Conservation (phyloP, 2,797 vertebrate species). For the Columba guinea region DNA sequence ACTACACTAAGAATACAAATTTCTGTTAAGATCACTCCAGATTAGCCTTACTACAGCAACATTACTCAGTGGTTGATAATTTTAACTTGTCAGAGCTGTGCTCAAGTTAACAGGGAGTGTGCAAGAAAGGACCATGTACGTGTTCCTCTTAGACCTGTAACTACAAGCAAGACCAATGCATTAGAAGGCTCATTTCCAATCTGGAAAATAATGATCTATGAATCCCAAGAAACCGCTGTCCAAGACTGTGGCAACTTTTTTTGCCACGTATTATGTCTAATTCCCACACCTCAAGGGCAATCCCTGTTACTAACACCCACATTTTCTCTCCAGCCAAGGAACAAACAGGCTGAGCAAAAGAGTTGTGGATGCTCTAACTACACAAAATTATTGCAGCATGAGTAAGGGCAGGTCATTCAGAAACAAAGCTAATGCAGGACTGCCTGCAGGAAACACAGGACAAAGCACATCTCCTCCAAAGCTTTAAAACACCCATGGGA, state of each 20-base stretch:
- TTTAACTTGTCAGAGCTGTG: background rate
- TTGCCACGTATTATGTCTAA: background rate
- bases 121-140: background rate
- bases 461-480: background rate
- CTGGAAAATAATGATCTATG: background rate
- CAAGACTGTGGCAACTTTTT: background rate
- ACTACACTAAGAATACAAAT: background rate
- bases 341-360: background rate
- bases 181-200: background rate
- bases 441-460: background rate
- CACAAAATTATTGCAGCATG: background rate
- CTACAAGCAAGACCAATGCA: background rate
- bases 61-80: background rate
- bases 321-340: background rate
- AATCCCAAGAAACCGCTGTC: background rate
- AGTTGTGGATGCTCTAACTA: background rate
- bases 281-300: background rate
- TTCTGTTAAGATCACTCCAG: background rate
- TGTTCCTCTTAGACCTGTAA: background rate
- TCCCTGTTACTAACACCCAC: background rate
- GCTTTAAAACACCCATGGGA: background rate
- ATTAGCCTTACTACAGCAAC: background rate
- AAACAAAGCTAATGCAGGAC: background rate
- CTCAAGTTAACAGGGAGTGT: rapidly evolving
- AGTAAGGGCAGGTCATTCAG: background rate